Evolutionary conservation across 1,140 invertebrate genomes (phyloP).

Genomic region (Mizuhopecten yessoensis): DNA sequence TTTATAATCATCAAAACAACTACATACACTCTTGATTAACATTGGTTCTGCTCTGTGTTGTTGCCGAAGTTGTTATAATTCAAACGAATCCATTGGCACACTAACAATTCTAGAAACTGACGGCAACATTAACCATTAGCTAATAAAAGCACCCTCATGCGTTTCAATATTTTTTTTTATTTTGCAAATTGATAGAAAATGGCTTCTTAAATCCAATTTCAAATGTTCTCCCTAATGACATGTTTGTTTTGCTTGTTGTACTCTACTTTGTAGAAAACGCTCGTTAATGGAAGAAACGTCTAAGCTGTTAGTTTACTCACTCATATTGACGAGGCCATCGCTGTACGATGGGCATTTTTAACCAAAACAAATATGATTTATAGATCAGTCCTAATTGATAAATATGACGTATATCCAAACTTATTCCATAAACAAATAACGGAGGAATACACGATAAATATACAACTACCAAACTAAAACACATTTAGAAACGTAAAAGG

Average conservation of each 20-base stretch:
- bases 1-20: too few species aligned
- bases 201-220: neutral
- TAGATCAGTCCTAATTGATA: neutral
- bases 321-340: neutral
- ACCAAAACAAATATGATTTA: neutral
- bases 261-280: neutral
- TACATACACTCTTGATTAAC: too few species aligned
- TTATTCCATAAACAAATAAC: neutral
- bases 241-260: neutral
- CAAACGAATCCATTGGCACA: neutral
- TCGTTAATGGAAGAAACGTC: slow-evolving; percentile 1
- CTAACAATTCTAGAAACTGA: too few species aligned
- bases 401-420: neutral
- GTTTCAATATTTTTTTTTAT: neutral
- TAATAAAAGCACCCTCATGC: neutral
- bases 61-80: too few species aligned
- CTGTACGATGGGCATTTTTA: neutral
- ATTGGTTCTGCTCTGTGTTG: too few species aligned
- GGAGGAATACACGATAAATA: neutral
- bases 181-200: slow-evolving; percentile 28
- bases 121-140: neutral
- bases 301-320: neutral
- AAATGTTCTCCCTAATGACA: neutral
- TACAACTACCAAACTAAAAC: neutral
- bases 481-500: neutral